Conservation (phyloP, 2,113 vertebrate genomes). For the Rafetus swinhoei region DNA sequence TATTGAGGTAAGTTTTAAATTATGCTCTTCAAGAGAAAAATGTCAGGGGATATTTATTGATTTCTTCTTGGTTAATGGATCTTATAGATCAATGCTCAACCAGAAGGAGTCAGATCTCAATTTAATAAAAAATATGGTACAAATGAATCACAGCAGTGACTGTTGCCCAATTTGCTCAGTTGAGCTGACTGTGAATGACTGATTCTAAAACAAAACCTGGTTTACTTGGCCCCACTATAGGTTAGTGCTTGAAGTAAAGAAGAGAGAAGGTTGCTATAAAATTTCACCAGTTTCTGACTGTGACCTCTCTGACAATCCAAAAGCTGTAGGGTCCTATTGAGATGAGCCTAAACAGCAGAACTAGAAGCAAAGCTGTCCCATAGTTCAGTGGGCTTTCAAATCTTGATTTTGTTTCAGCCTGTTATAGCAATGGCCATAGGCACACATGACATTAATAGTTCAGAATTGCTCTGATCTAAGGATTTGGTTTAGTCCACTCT, state of each 20-base stretch:
- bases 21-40: slow-evolving; percentile 69
- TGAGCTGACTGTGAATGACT: slow-evolving; percentile 55
- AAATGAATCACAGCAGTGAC: slow-evolving; percentile 28
- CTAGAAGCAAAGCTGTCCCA: not conserved
- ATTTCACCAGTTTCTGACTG: not conserved
- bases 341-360: accelerated
- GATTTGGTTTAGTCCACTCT: not conserved
- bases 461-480: not conserved
- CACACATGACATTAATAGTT: not conserved
- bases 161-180: slow-evolving; percentile 67
- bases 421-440: not conserved
- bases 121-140: slow-evolving; percentile 25
- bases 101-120: slow-evolving; percentile 72
- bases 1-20: slow-evolving; percentile 96
- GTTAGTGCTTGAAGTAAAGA: slow-evolving; percentile 40
- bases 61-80: slow-evolving; percentile 63
- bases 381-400: not conserved
- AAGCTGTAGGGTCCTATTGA: not conserved
- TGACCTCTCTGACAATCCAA: not conserved
- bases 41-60: slow-evolving; percentile 53
- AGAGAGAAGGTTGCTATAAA: not conserved
- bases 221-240: slow-evolving; percentile 13
- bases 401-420: slow-evolving; percentile 58
- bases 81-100: slow-evolving; percentile 65
- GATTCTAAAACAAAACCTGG: slow-evolving; percentile 59